Evolutionary conservation across 2,888 invertebrate genomes (phyloP), one percentile per base, ranked within the genome.

Genomic region (Drosophila leonis): DNA sequence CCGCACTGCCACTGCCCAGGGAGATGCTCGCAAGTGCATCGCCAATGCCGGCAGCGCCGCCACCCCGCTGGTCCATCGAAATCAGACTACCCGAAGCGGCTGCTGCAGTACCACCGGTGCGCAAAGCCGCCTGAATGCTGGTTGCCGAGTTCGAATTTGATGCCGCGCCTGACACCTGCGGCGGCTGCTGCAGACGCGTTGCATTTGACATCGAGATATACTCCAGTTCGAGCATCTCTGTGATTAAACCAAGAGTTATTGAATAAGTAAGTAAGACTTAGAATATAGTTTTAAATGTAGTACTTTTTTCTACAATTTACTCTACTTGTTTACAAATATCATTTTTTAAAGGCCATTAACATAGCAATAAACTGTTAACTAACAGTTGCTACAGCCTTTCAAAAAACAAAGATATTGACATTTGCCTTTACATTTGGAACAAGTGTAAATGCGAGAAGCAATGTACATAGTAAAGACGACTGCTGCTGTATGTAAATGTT

Each of bases 221-320:
- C 67, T 92, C 92, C 66, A 92, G 86, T 78, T 92, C 92, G 60
- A 92, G 91, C 88, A 92, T 91, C 90, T 92, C 92, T 91, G 65
- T 55, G 69, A 51, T 42, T 31, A 9, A 13, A 18, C 31, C 1
- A 44, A 10, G 41, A n/a, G 1, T 9, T 18, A 18, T 33, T 24
- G n/a, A 37, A 41, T 52, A 37, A 31, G 12, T 12, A 13, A 20
- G 8, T 33, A n/a, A n/a, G 20, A 20, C 1, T 15, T 24, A 4
- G 3, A 12, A 33, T 56, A 12, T 13, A 12, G n/a, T 29, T 35
- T 4, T 4, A 13, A 33, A 33, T 33, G 29, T 29, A 29, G 29
- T 29, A 29, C n/a, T n/a, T n/a, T n/a, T n/a, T n/a, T n/a, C n/a
- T n/a, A n/a, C n/a, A n/a, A n/a, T n/a, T n/a, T n/a, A n/a, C n/a